phyloP scores from a whole-genome alignment of 2,113 vertebrate genomes.

The Equus przewalskii region DNA sequence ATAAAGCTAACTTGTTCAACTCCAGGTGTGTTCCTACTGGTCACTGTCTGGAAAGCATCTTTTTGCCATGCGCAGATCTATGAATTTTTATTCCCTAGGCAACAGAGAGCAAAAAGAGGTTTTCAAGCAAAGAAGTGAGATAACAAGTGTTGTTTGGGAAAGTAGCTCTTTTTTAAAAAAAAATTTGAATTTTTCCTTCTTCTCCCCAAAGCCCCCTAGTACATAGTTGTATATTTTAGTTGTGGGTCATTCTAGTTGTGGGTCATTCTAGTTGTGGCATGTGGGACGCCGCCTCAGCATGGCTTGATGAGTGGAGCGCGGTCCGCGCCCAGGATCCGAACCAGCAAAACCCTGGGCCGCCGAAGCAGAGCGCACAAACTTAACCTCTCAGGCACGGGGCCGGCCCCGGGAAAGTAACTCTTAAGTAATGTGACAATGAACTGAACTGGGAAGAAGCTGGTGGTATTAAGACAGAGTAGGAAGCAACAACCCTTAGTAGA shows the following conservation, averaged over 20 bases:
- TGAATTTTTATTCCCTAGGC: conserved; percentile 29
- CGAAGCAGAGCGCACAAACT: too few relatives aligned
- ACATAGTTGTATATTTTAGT: too few relatives aligned
- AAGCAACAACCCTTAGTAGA: background rate
- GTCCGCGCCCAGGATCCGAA: too few relatives aligned
- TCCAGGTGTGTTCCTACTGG: background rate
- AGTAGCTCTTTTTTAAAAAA: background rate
- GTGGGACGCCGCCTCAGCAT: too few relatives aligned
- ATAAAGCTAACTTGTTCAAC: background rate
- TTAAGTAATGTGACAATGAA: background rate
- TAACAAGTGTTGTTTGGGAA: conserved; percentile 19
- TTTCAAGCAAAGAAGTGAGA: conserved; percentile 42
- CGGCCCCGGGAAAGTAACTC: background rate
- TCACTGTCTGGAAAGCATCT: conserved; percentile 20
- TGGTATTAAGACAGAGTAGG: background rate
- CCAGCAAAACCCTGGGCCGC: too few relatives aligned
- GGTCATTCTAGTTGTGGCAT: too few relatives aligned
- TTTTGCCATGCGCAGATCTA: background rate
- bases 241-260: too few relatives aligned
- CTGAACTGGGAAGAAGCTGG: background rate
- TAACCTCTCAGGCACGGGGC: too few relatives aligned
- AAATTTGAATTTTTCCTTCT: too few relatives aligned
- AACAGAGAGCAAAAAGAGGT: background rate
- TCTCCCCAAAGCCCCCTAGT: too few relatives aligned
- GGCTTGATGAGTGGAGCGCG: too few relatives aligned